Conservation (phyloP, 1,140 invertebrate genomes). For the Adelges cooleyi region DNA sequence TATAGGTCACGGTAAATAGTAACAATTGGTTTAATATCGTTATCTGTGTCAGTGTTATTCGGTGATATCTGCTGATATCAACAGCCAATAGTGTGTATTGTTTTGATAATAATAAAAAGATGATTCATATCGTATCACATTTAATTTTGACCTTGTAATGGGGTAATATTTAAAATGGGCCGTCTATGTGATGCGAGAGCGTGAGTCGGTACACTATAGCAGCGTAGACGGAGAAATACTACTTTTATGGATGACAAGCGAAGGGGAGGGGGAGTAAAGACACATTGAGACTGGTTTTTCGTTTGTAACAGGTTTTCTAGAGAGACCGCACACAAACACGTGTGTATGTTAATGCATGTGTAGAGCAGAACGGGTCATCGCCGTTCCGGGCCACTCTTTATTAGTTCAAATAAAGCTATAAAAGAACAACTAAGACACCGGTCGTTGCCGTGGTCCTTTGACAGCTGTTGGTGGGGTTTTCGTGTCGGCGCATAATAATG, state of each 20-base stretch:
- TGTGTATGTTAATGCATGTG: not conserved
- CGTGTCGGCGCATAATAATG: constrained; percentile 11
- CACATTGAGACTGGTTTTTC: constrained; percentile 17
- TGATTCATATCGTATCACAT: constrained; percentile 12
- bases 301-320: constrained; percentile 23
- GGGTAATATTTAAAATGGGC: constrained; percentile 4
- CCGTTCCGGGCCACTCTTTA: not conserved
- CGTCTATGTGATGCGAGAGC: too few relatives aligned
- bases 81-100: too few relatives aligned
- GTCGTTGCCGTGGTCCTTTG: not conserved
- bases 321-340: not conserved
- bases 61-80: too few relatives aligned
- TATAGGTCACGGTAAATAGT: too few relatives aligned
- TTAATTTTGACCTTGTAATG: not conserved
- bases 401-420: constrained; percentile 26
- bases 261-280: not conserved
- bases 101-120: too few relatives aligned
- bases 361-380: constrained; percentile 4
- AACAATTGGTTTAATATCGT: too few relatives aligned
- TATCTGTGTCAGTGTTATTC: too few relatives aligned
- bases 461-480: not conserved
- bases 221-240: too few relatives aligned
- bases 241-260: not conserved
- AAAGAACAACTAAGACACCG: constrained; percentile 19
- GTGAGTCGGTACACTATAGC: too few relatives aligned